These are phyloP conservation scores for Hypanus sabinus DNA, from an alignment of 2,113 vertebrate genomes.

Conservation along the genomic window DNA sequence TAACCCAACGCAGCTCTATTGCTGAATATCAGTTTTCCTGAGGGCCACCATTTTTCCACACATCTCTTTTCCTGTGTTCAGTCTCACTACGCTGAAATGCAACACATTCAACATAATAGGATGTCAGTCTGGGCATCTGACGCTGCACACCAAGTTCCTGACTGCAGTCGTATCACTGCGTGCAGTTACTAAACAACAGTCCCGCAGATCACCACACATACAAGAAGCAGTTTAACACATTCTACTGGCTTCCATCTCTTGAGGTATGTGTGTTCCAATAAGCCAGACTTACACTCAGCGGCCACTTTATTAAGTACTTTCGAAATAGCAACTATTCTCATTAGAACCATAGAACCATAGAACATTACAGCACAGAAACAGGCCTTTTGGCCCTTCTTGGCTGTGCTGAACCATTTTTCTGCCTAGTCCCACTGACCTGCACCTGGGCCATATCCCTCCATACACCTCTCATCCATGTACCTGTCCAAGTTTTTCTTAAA, in stretches of 20 bases:
- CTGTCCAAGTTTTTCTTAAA: too few relatives aligned
- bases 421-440: too few relatives aligned
- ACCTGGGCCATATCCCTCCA: too few relatives aligned
- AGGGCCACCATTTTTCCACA: neutral
- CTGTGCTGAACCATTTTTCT: too few relatives aligned
- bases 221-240: neutral
- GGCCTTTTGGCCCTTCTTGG: too few relatives aligned
- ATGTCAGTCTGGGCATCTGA: neutral
- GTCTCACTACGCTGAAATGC: neutral
- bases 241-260: neutral
- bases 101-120: neutral
- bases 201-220: neutral
- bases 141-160: neutral
- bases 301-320: too few relatives aligned
- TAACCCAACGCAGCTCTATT: neutral
- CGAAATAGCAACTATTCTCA: too few relatives aligned
- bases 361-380: too few relatives aligned
- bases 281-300: neutral
- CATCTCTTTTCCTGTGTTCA: neutral
- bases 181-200: neutral
- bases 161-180: neutral
- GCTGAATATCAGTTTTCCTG: neutral
- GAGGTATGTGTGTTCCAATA: neutral
- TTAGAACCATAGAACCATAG: too few relatives aligned
- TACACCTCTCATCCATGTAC: too few relatives aligned